Percentiles rank a stretch among this genome's conserved stretches.
phyloP scores from a whole-genome alignment of 2,797 vertebrate genomes.

The Arremon brunneinucha region DNA sequence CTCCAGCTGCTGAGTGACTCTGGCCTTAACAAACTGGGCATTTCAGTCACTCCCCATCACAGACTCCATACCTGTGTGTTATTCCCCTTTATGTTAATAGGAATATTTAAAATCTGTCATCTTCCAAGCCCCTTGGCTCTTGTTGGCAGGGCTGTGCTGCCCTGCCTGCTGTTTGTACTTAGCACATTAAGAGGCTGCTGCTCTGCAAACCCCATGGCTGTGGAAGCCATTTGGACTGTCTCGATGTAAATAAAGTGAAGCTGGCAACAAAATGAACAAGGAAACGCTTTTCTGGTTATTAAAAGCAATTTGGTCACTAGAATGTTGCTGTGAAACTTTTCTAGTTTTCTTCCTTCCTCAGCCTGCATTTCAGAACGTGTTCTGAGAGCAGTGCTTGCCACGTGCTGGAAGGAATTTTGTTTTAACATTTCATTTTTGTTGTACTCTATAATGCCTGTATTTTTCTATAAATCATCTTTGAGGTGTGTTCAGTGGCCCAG shows the following conservation, averaged over 20 bases:
- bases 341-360: background rate
- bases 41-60: background rate
- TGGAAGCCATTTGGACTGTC: background rate
- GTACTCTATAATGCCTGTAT: background rate
- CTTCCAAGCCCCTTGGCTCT: conserved; percentile 5
- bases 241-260: background rate
- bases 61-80: background rate
- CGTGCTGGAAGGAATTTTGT: background rate
- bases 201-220: background rate
- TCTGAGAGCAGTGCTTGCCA: background rate
- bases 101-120: background rate
- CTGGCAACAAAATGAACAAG: background rate
- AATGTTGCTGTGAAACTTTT: background rate
- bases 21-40: background rate
- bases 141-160: conserved; percentile 2
- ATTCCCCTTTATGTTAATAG: background rate
- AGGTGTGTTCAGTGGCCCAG: background rate
- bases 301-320: background rate
- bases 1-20: background rate
- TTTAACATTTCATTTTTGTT: background rate
- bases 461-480: background rate
- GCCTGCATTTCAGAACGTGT: background rate
- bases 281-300: background rate
- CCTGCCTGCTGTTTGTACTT: conserved; percentile 36
- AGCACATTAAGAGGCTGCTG: conserved; percentile 15